phyloP scores from a whole-genome alignment of 2,113 vertebrate genomes.

The Vidua chalybeata region DNA sequence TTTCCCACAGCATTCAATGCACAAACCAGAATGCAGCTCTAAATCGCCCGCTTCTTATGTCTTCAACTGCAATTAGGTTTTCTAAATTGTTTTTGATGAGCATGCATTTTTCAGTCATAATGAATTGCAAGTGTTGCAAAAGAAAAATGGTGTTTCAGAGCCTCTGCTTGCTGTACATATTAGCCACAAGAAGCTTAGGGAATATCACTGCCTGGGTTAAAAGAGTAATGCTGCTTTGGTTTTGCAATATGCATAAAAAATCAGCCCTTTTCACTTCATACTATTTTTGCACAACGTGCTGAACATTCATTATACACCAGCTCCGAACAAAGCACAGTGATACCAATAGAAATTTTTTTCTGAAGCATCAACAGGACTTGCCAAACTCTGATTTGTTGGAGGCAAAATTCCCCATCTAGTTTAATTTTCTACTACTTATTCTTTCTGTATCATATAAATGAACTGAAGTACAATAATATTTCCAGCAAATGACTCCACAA shows the following conservation, averaged over 20 bases:
- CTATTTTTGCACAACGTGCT: not conserved
- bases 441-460: not conserved
- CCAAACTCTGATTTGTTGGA: not conserved
- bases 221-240: conserved; percentile 1
- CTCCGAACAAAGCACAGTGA: not conserved
- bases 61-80: not conserved
- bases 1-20: not conserved
- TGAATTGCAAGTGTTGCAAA: not conserved
- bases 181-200: not conserved
- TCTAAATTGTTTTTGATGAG: not conserved
- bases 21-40: not conserved
- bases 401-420: not conserved
- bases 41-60: not conserved
- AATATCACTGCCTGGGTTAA: not conserved
- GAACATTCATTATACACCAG: not conserved
- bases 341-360: not conserved
- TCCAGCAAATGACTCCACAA: not conserved
- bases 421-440: not conserved
- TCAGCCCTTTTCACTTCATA: not conserved
- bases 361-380: not conserved
- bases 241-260: conserved; percentile 25
- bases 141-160: not conserved
- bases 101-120: not conserved
- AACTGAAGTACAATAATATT: not conserved
- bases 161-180: not conserved